Evolutionary conservation across 2,113 vertebrate genomes (phyloP).

Genomic region (Verasper variegatus): DNA sequence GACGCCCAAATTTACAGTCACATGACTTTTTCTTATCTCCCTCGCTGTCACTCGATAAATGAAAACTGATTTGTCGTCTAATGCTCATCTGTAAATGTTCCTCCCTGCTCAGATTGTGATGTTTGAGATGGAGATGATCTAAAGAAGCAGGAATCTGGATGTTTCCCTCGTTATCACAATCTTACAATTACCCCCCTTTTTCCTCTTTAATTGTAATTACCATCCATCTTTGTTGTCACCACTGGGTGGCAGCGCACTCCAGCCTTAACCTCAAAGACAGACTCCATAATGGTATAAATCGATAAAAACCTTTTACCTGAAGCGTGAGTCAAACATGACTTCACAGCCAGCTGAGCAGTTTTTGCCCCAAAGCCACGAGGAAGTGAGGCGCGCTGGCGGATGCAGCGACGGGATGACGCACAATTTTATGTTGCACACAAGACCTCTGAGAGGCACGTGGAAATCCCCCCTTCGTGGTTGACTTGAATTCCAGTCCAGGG

Average conservation of each 20-base stretch:
- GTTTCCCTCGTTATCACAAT: background rate
- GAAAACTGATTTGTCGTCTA: no score
- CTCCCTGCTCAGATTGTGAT: background rate
- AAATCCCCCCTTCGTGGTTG: conserved; percentile 74
- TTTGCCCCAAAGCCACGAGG: conserved; percentile 57
- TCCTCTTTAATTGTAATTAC: conserved; percentile 12
- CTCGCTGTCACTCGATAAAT: no score
- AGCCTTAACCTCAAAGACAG: conserved; percentile 48
- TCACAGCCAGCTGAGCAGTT: conserved; percentile 61
- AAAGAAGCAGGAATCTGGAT: background rate
- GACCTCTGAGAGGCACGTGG: conserved; percentile 69
- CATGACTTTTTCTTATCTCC: no score
- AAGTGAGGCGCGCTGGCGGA: conserved; percentile 64
- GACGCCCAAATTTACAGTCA: no score
- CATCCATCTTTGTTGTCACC: conserved; percentile 53
- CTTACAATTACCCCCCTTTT: background rate
- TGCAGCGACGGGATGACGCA: conserved; percentile 69
- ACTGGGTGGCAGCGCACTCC: conserved; percentile 80
- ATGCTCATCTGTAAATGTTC: no score
- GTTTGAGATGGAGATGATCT: background rate
- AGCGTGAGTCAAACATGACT: conserved; percentile 69
- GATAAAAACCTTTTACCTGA: conserved; percentile 65
- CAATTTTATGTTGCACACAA: conserved; percentile 55
- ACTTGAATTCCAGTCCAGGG: conserved; percentile 72
- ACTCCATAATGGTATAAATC: conserved; percentile 54